Evolutionary conservation across 2,113 vertebrate species (phyloP).

Genomic region (Ictidomys tridecemlineatus): DNA sequence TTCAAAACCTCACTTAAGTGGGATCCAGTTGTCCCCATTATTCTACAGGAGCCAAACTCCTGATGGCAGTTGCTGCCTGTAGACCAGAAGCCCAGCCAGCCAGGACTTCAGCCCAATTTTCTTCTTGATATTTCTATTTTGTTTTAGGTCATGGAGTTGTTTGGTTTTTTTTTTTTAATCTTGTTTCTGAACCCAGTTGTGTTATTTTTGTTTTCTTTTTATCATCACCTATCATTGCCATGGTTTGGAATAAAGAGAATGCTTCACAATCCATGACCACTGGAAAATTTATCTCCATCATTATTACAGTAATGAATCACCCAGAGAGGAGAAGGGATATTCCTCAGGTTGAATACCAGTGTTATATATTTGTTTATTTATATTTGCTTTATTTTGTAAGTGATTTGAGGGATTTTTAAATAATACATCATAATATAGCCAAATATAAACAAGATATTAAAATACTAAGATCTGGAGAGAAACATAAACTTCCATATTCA

Average conservation of each 20-base stretch:
- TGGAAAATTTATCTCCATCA: conserved; percentile 32
- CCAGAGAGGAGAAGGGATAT: not conserved
- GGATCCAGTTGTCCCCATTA: not conserved
- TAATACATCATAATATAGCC: not conserved
- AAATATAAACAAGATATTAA: conserved; percentile 36
- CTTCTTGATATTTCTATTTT: conserved; percentile 28
- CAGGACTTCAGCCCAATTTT: not conserved
- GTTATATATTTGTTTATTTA: not conserved
- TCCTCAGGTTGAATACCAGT: conserved; percentile 11
- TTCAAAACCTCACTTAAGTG: not conserved
- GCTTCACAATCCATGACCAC: not conserved
- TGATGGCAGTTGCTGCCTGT: not conserved
- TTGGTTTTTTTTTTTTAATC: conserved; percentile 51
- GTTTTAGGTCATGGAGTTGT: conserved; percentile 9
- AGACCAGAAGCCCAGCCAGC: not conserved
- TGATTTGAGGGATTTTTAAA: not conserved
- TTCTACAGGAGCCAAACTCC: not conserved
- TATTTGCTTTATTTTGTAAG: conserved; percentile 35
- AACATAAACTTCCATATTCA: conserved; percentile 16
- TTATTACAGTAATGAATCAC: not conserved
- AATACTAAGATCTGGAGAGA: not conserved
- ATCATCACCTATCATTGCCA: not conserved
- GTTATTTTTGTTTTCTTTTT: conserved; percentile 36
- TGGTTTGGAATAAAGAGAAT: not conserved
- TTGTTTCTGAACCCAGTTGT: conserved; percentile 1